Evolutionary conservation across 2,113 vertebrate genomes (phyloP).

Genomic region (Eurypyga helias): DNA sequence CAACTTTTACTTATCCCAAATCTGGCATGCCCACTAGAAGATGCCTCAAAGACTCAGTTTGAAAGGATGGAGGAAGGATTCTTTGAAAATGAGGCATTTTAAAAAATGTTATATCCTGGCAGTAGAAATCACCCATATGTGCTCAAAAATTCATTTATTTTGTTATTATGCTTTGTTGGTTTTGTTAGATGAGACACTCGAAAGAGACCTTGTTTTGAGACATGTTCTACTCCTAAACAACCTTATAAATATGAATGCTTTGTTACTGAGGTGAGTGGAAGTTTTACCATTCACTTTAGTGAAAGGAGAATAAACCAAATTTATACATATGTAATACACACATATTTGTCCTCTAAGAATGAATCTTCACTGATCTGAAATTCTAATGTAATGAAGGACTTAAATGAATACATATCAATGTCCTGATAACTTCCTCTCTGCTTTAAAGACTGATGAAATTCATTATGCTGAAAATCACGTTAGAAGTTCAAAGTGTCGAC

Average conservation of each 20-base stretch:
- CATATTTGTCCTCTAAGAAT: background rate
- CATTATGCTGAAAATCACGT: constrained; percentile 1
- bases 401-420: background rate
- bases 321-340: background rate
- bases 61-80: background rate
- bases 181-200: background rate
- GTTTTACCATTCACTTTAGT: background rate
- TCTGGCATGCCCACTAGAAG: background rate
- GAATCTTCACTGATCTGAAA: background rate
- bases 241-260: background rate
- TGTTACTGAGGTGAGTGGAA: background rate
- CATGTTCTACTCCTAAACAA: background rate
- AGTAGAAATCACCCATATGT: background rate
- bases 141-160: background rate
- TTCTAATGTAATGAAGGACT: constrained; percentile 1
- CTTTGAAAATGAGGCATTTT: background rate
- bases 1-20: background rate
- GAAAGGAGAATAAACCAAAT: background rate
- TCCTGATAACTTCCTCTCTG: background rate
- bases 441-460: constrained; percentile 10
- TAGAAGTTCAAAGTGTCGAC: background rate
- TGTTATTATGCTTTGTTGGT: background rate
- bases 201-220: background rate
- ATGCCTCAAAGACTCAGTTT: background rate
- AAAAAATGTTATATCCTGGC: background rate